Conservation (phyloP, 2,797 vertebrate genomes). For the Cyprinella venusta region DNA sequence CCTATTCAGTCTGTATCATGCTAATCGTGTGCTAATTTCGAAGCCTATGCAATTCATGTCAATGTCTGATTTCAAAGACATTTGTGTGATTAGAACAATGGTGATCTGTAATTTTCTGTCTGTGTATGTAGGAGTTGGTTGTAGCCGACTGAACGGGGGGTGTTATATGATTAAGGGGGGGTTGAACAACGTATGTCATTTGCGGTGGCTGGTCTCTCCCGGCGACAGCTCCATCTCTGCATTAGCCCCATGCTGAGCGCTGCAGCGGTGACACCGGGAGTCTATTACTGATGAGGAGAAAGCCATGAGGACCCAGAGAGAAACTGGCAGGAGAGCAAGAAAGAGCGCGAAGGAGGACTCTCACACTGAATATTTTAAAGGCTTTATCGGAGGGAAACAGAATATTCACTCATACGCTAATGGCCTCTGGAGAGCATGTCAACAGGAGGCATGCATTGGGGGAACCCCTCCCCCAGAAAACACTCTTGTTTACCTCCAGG, state of each 20-base stretch:
- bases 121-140: not conserved
- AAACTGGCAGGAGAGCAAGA: conserved; percentile 21
- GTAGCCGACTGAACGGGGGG: not conserved
- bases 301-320: conserved; percentile 27
- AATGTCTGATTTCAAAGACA: not conserved
- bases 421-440: conserved; percentile 43
- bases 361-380: conserved; percentile 58
- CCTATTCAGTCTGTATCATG: not conserved
- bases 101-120: conserved; percentile 22
- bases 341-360: conserved; percentile 7
- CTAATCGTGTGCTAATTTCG: not conserved
- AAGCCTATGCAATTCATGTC: not conserved
- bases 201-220: conserved; percentile 46
- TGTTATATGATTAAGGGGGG: not conserved
- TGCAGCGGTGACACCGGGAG: conserved; percentile 59
- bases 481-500: conserved; percentile 38
- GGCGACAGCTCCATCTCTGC: conserved; percentile 54
- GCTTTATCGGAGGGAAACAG: conserved; percentile 44
- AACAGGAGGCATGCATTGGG: conserved; percentile 38
- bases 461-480: conserved; percentile 22
- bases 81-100: not conserved
- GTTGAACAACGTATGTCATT: conserved; percentile 7
- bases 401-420: conserved; percentile 38
- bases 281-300: conserved; percentile 63
- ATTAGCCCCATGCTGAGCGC: conserved; percentile 63